A percentile compares a stretch with the other conserved stretches of the same genome.
Conservation (phyloP, 2,113 vertebrate species). For the Nesoenas mayeri region DNA sequence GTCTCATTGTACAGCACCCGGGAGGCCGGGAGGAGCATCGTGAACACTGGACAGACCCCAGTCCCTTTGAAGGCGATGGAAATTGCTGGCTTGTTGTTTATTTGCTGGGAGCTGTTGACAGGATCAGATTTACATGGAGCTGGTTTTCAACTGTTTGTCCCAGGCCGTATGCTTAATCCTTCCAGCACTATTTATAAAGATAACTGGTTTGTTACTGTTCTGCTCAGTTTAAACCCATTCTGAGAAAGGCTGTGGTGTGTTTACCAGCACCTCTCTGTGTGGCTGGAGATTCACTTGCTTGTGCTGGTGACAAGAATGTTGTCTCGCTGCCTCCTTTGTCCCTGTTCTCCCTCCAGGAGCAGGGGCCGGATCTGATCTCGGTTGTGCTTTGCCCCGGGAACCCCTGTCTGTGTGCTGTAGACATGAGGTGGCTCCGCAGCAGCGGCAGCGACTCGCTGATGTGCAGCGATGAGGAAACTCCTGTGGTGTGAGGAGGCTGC, state of each 20-base stretch:
- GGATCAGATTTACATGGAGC: background rate
- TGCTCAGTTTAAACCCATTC: background rate
- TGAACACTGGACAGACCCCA: background rate
- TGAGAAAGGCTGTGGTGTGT: background rate
- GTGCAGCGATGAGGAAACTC: background rate
- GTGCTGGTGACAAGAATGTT: background rate
- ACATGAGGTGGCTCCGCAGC: background rate
- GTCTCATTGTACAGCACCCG: accelerated
- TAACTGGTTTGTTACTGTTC: background rate
- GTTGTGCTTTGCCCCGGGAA: background rate
- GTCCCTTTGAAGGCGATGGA: background rate
- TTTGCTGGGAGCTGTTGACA: background rate
- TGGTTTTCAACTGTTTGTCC: background rate
- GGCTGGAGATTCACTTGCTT: background rate
- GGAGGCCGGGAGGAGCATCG: background rate
- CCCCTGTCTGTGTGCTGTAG: accelerated
- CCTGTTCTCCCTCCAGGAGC: background rate
- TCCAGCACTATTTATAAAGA: background rate
- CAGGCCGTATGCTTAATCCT: background rate
- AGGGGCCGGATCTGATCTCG: background rate
- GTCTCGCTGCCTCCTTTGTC: background rate
- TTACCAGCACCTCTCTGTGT: background rate
- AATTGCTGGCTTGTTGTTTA: background rate
- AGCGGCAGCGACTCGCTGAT: background rate
- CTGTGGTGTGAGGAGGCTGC: background rate